These are phyloP conservation scores for Chrysodeixis includens DNA, from an alignment of 2,888 invertebrate species.

Conservation along the genomic window DNA sequence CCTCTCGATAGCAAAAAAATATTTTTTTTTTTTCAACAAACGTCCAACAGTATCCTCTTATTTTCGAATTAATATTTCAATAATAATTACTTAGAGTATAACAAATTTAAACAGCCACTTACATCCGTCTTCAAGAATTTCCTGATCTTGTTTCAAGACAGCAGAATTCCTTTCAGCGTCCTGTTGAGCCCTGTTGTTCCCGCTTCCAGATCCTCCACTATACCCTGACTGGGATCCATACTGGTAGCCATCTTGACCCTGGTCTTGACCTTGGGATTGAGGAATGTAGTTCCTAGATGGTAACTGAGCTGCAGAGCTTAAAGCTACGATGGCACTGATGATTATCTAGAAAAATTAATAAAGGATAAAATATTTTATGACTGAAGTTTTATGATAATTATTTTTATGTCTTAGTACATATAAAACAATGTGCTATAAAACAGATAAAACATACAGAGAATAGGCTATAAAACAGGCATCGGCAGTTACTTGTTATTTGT, in stretches of 20 bases:
- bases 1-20: too few relatives aligned
- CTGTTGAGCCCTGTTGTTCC: conserved; percentile 74
- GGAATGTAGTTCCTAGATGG: conserved; percentile 75
- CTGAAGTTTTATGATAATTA: too few relatives aligned
- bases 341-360: conserved; percentile 63
- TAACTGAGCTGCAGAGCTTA: conserved; percentile 71
- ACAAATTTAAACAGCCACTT: conserved; percentile 34
- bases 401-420: too few relatives aligned
- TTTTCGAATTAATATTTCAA: too few relatives aligned
- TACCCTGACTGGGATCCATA: conserved; percentile 32
- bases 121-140: conserved; percentile 74
- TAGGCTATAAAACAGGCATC: too few relatives aligned
- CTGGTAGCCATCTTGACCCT: conserved; percentile 32
- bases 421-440: too few relatives aligned
- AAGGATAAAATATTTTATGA: too few relatives aligned
- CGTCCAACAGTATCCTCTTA: too few relatives aligned
- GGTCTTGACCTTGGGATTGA: conserved; percentile 57
- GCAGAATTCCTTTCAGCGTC: conserved; percentile 74
- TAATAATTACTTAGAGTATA: background rate
- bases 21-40: too few relatives aligned
- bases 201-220: conserved; percentile 57
- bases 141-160: conserved; percentile 75
- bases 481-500: too few relatives aligned
- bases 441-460: too few relatives aligned
- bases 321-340: conserved; percentile 63